These are phyloP conservation scores for Xanthia icteritia DNA, from an alignment of 2,888 invertebrate species.

Conservation along the genomic window DNA sequence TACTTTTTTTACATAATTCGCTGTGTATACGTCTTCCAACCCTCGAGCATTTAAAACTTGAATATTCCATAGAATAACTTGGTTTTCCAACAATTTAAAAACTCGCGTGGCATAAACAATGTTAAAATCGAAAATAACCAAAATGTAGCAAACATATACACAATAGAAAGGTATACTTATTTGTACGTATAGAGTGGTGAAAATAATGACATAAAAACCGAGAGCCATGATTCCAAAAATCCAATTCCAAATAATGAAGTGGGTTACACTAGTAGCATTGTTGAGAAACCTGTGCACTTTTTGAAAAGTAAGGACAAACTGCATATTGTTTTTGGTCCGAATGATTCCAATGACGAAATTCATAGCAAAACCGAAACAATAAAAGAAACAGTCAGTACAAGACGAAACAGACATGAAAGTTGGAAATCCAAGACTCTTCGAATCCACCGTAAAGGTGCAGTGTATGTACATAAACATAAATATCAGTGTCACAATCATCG, in stretches of 20 bases:
- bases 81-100: slow-evolving; percentile 5
- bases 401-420: neutral
- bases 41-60: slow-evolving; percentile 4
- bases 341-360: neutral
- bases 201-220: neutral
- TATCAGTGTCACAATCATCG: slow-evolving; percentile 3
- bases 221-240: neutral
- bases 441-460: neutral
- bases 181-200: neutral
- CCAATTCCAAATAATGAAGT: slow-evolving; percentile 33
- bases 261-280: neutral
- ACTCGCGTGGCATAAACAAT: neutral
- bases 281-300: slow-evolving; percentile 35
- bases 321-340: neutral
- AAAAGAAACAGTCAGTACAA: slow-evolving; percentile 4
- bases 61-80: slow-evolving; percentile 22
- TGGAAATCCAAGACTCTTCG: neutral
- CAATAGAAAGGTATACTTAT: too few relatives aligned
- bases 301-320: slow-evolving; percentile 17
- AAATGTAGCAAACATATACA: neutral
- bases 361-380: neutral
- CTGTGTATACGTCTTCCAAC: neutral
- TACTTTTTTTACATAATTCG: neutral
- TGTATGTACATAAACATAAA: neutral
- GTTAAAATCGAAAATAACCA: slow-evolving; percentile 11